phyloP scores from a whole-genome alignment of 2,113 vertebrate species.

The Rhea americana region DNA sequence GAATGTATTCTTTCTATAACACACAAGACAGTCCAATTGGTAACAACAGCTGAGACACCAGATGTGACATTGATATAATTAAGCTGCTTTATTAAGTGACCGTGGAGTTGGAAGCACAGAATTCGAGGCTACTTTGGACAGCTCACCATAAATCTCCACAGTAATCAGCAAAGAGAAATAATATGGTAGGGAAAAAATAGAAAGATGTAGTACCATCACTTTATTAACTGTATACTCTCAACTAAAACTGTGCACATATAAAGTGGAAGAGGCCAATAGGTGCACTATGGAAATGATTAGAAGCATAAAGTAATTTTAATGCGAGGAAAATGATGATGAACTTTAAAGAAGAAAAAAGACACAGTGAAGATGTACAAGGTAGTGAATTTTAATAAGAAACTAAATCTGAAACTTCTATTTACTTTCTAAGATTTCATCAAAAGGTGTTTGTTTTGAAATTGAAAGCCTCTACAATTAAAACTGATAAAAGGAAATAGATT shows the following conservation, averaged over 20 bases:
- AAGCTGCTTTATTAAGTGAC: slow-evolving; percentile 36
- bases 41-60: slow-evolving; percentile 21
- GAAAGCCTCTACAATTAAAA: slow-evolving; percentile 47
- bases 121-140: not conserved
- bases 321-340: not conserved
- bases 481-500: slow-evolving; percentile 42
- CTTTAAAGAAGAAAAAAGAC: slow-evolving; percentile 7
- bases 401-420: slow-evolving; percentile 39
- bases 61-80: slow-evolving; percentile 51
- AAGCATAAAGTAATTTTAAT: not conserved
- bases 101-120: not conserved
- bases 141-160: slow-evolving; percentile 26
- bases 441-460: slow-evolving; percentile 13
- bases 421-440: slow-evolving; percentile 39
- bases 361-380: not conserved
- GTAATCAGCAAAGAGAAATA: not conserved
- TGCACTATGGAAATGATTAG: not conserved
- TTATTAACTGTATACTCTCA: not conserved
- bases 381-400: slow-evolving; percentile 29
- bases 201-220: not conserved
- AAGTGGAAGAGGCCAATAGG: not conserved
- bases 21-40: not conserved
- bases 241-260: not conserved
- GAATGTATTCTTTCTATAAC: not conserved
- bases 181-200: not conserved